Percentiles rank a stretch among this genome's conserved stretches.
These are phyloP conservation scores for Pocota personata DNA, from an alignment of 2,888 invertebrate species.

Conservation along the genomic window DNA sequence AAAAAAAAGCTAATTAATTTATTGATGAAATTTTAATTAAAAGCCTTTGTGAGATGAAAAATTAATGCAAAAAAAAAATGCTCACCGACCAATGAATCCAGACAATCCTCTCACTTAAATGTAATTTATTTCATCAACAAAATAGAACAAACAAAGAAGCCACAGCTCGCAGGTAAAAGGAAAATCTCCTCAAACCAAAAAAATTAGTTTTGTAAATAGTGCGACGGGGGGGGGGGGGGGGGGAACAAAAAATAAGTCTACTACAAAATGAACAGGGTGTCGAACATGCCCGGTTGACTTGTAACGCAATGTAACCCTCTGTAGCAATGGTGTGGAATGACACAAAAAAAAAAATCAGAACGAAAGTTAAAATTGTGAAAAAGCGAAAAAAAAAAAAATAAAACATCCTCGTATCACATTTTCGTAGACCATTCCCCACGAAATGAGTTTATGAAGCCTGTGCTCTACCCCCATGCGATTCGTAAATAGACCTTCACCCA, in stretches of 20 bases:
- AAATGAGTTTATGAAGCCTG: conserved; percentile 15
- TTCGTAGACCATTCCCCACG: conserved; percentile 1
- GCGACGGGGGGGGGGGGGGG: background rate
- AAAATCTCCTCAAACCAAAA: background rate
- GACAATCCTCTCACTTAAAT: background rate
- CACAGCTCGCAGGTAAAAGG: background rate
- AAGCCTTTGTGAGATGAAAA: conserved; percentile 58
- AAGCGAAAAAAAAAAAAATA: background rate
- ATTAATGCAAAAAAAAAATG: conserved; percentile 23
- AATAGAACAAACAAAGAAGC: background rate
- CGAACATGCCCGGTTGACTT: background rate
- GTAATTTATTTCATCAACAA: background rate
- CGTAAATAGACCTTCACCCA: conserved; percentile 10
- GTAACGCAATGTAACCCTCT: background rate
- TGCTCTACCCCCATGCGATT: conserved; percentile 17
- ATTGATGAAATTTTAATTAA: conserved; percentile 71
- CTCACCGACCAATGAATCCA: background rate
- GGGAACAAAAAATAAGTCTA: background rate
- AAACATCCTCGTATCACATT: conserved; percentile 17
- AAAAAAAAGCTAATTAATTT: conserved; percentile 64
- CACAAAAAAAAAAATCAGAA: conserved; percentile 19
- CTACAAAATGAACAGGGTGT: background rate
- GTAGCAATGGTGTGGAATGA: background rate
- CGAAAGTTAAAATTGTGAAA: conserved; percentile 24
- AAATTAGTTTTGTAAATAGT: background rate